phyloP scores from a whole-genome alignment of 2,888 invertebrate species.

The Eulithis prunata region DNA sequence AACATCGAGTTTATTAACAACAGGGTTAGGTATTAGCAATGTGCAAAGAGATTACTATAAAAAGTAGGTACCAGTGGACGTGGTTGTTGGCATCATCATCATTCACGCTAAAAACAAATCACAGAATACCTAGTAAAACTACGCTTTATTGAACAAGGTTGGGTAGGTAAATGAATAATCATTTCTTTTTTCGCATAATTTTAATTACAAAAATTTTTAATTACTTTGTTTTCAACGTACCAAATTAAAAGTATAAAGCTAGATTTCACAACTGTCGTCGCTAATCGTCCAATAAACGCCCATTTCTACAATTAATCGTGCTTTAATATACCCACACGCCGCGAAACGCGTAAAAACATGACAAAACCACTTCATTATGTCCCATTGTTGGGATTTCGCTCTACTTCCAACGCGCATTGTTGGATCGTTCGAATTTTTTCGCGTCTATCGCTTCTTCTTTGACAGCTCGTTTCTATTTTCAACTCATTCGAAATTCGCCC shows the following conservation, averaged over 20 bases:
- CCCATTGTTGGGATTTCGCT: conserved; percentile 70
- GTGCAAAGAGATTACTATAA: too few relatives aligned
- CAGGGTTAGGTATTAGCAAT: too few relatives aligned
- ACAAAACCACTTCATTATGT: conserved; percentile 68
- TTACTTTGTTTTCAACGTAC: background rate
- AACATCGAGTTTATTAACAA: too few relatives aligned
- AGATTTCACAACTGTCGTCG: conserved; percentile 52
- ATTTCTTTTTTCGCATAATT: too few relatives aligned
- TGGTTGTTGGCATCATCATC: too few relatives aligned
- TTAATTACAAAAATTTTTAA: too few relatives aligned
- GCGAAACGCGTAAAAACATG: conserved; percentile 57
- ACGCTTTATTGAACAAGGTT: too few relatives aligned
- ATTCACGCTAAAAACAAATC: too few relatives aligned
- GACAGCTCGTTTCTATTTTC: conserved; percentile 27
- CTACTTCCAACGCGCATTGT: conserved; percentile 67
- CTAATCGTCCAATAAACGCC: conserved; percentile 77
- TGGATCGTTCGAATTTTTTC: conserved; percentile 46
- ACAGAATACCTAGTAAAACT: too few relatives aligned
- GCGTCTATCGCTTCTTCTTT: conserved; percentile 42
- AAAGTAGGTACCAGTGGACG: too few relatives aligned
- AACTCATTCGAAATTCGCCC: conserved; percentile 23
- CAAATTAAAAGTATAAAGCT: conserved; percentile 45
- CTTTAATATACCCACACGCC: conserved; percentile 74
- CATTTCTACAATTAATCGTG: conserved; percentile 78
- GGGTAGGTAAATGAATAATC: too few relatives aligned